These are phyloP conservation scores for Gallinago media DNA, from an alignment of 2,113 vertebrate species.

Conservation along the genomic window DNA sequence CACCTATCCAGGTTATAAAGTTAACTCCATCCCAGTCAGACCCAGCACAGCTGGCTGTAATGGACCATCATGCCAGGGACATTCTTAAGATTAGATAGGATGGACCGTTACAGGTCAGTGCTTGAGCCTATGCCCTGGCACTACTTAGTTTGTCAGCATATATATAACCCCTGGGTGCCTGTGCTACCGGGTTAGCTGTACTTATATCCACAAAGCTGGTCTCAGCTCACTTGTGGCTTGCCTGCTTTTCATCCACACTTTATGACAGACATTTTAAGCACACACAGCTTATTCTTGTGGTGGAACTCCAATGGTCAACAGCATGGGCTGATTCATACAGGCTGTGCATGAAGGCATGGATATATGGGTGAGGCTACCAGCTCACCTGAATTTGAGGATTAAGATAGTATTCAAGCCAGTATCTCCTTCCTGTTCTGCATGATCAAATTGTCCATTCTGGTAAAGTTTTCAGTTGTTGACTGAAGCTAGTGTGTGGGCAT, in stretches of 20 bases:
- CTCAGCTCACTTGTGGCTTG: not conserved
- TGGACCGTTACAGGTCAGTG: not conserved
- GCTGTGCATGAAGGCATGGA: not conserved
- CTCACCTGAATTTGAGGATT: not conserved
- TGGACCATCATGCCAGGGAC: not conserved
- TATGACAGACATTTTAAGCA: not conserved
- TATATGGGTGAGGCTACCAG: not conserved
- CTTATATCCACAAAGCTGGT: not conserved
- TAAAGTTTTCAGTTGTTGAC: not conserved
- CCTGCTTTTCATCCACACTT: not conserved
- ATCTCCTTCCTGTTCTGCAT: not conserved
- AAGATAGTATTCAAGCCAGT: not conserved
- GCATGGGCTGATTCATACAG: not conserved
- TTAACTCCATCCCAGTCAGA: not conserved
- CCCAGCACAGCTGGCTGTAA: not conserved
- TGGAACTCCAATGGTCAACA: not conserved
- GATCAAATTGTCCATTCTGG: not conserved
- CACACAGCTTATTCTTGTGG: not conserved
- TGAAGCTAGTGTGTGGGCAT: not conserved
- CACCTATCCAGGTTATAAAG: not conserved
- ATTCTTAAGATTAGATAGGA: not conserved
- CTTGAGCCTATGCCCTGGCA: not conserved
- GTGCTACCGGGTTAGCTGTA: not conserved
- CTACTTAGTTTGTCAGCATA: not conserved
- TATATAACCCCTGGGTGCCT: not conserved